These are phyloP conservation scores for Falco naumanni DNA, from an alignment of 2,797 vertebrate species.

Conservation along the genomic window DNA sequence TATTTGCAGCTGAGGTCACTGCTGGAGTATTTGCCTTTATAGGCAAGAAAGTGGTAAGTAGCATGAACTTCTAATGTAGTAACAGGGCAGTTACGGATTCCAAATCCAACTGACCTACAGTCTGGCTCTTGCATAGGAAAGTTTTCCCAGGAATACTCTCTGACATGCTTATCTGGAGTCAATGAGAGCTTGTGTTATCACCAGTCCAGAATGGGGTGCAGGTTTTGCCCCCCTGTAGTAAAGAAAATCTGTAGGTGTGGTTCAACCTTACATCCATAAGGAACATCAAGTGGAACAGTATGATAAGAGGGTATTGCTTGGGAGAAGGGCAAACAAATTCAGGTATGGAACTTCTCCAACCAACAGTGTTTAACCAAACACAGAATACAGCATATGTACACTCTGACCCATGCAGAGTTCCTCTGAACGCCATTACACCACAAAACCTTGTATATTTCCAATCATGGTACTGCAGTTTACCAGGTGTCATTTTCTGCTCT, in stretches of 20 bases:
- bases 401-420: neutral
- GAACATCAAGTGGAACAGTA: neutral
- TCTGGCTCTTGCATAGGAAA: neutral
- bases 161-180: neutral
- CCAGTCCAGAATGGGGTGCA: neutral
- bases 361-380: neutral
- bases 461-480: neutral
- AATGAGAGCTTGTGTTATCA: neutral
- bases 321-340: neutral
- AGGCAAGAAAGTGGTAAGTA: constrained; percentile 89
- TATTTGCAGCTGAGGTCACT: constrained; percentile 94
- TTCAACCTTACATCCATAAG: neutral
- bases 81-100: neutral
- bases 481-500: neutral
- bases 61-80: neutral
- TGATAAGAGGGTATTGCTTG: neutral
- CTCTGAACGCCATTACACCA: neutral
- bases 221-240: neutral
- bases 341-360: neutral
- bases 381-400: neutral
- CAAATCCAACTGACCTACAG: neutral
- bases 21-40: constrained; percentile 95
- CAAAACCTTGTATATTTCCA: neutral
- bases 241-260: neutral
- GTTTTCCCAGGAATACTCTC: neutral